Percentiles rank a stretch among this genome's conserved stretches.
Conservation (phyloP, 2,797 vertebrate genomes). For the Pseudochirops cupreus region DNA sequence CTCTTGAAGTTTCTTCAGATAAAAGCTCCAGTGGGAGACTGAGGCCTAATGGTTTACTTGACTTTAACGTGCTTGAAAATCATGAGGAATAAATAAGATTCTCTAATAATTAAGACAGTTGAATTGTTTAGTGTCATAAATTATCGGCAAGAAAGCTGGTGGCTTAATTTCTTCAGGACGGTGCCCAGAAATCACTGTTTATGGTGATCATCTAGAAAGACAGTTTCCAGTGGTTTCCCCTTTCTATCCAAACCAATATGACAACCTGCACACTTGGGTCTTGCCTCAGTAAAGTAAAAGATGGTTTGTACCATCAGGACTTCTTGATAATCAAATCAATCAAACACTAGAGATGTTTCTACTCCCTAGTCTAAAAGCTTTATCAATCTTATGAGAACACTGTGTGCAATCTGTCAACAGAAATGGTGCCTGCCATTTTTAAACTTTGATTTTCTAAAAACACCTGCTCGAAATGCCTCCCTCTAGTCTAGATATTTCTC, state of each 20-base stretch:
- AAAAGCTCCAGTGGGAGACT: background rate
- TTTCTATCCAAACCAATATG: background rate
- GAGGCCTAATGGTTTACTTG: background rate
- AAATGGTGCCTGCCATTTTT: background rate
- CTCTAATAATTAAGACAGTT: background rate
- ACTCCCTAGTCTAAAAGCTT: background rate
- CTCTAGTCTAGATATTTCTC: background rate
- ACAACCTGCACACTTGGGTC: background rate
- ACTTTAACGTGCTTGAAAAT: background rate
- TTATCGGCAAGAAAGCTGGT: background rate
- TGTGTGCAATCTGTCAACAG: background rate
- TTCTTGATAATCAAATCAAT: background rate
- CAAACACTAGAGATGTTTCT: background rate
- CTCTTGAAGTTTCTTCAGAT: background rate
- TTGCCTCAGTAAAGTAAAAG: background rate
- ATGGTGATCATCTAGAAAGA: background rate
- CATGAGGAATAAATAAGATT: background rate
- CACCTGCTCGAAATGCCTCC: background rate
- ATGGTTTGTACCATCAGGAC: background rate
- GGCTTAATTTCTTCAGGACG: background rate
- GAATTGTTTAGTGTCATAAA: background rate
- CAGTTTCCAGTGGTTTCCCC: background rate
- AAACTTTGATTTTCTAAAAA: background rate
- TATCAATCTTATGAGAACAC: background rate
- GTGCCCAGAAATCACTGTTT: background rate